Evolutionary conservation across 2,113 vertebrate species (phyloP), one percentile per base, ranked within the genome.

Genomic region (Cyanistes caeruleus): DNA sequence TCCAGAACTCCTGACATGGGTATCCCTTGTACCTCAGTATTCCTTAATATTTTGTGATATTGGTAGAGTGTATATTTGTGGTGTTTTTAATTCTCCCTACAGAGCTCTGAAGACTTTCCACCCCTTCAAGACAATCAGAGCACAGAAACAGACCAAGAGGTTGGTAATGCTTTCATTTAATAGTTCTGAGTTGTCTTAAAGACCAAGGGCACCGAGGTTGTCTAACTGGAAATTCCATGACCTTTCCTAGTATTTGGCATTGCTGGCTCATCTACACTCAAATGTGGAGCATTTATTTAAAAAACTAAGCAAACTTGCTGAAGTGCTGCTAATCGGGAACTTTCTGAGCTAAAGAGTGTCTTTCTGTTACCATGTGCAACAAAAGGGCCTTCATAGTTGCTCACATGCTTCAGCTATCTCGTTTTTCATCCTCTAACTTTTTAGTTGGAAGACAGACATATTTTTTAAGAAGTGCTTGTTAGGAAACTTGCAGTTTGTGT

Each of bases 91-190:
- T 91, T 84, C 25, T 97, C 70, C 18, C 91, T 97, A 37, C 92
- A 98, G 98, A 95, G 5, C 86, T 95, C 87, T 96, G 96, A 96
- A 83, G 74, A 51, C 30, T 96, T 97, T 37, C 24, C 93, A 73
- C 67, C 92, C 12, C 21, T 56, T 91, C 92, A 95, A 84, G 96
- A 75, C 44, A 87, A 74, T 68, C 91, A 96, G 81, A 97, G 91
- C 59, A 4, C 86, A 59, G 97, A 97, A 92, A 86, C 95, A 89
- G 98, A 99, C 89, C 97, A 98, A 91, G 98, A 99, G 98, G 98
- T 99, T 97, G 93, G 87, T 96, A n/a, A 43, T 84, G 52, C n/a
- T 86, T 69, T 92, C 43, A n/a, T 60, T 88, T 78, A 59, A 68
- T 30, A 5, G 7, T 89, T 87, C 5, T 24, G 16, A 72, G 17